Evolutionary conservation across 2,797 vertebrate species (phyloP), one percentile per base, ranked within the genome.

Genomic region (Anguilla anguilla): DNA sequence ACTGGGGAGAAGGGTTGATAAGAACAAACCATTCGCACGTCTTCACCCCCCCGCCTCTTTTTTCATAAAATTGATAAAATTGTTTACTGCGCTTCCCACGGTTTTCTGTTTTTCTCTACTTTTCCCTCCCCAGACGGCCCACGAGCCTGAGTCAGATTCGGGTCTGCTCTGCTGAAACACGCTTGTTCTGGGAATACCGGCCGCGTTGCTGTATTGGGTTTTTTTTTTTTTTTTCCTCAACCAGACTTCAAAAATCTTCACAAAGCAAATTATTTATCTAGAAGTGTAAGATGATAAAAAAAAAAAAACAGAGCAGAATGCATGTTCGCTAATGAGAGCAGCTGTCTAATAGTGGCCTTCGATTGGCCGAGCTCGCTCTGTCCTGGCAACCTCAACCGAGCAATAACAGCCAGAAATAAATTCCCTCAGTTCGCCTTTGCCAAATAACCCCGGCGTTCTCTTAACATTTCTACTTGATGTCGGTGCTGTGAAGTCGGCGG

Each of bases 321-420:
- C 89, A 90, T 93, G 92, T 94, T 93, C 92, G 92, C 92, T 95
- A 94, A 94, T 94, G 93, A 95, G 92, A 92, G 91, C 91, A 92
- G 91, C 92, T 93, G 93, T 94, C 89, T 88, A 92, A 90, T 87
- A 83, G 85, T 89, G 86, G 89, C 90, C 91, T 90, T 90, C 89
- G 91, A 91, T 89, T 88, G 55, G 64, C 86, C 28, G 53, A 28
- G 86, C 51, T 6, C 28, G 3, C 39, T 72, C 81, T 43, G 51
- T 81, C 55, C 53, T 88, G 88, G 79, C 57, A 39, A 82, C 46
- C 17, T 69, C 72, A n/a, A 51, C 51, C 64, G 59, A 86, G 88
- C 39, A n/a, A 59, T 51, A 49, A 82, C 84, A 7, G 81, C 77
- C 17, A 77, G 35, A 83, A 85, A 57, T 51, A 53, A 83, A 89